phyloP scores from a whole-genome alignment of 92 coral and sea anemone species.

The Parazoanthus swiftii region DNA sequence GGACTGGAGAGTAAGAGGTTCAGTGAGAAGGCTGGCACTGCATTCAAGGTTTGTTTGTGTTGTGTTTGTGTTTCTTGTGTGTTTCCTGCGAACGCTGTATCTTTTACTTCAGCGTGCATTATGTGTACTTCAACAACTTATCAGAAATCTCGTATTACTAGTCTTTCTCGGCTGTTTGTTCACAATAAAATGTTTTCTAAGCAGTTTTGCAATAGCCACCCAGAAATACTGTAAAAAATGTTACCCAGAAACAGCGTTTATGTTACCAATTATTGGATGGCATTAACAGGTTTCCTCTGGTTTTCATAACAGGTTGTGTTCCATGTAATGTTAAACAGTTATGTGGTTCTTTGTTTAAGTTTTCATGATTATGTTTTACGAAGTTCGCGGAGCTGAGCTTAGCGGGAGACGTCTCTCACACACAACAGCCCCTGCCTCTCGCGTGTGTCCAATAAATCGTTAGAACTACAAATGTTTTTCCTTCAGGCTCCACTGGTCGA shows the following conservation, averaged over 20 bases:
- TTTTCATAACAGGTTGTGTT: not conserved
- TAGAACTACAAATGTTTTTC: no score
- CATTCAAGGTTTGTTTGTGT: slow-evolving; percentile 64
- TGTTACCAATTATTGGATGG: not conserved
- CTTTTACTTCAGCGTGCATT: no score
- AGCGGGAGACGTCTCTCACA: no score
- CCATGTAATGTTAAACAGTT: not conserved
- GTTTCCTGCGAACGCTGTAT: no score
- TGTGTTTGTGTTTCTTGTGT: not conserved
- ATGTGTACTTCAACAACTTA: no score
- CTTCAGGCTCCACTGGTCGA: no score
- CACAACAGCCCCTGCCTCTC: no score
- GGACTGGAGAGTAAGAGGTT: slow-evolving; percentile 97
- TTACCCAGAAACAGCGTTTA: not conserved
- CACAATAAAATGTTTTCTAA: not conserved
- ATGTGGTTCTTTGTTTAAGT: no score
- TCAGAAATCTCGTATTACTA: not conserved
- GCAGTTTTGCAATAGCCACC: no score
- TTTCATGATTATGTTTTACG: no score
- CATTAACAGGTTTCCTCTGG: not conserved
- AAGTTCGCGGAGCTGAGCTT: no score
- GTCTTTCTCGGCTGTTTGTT: not conserved
- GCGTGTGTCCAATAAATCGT: no score
- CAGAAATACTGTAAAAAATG: not conserved
- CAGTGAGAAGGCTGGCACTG: slow-evolving; percentile 81